These are phyloP conservation scores for Apantesis nais DNA, from an alignment of 2,888 invertebrate species.

Conservation along the genomic window DNA sequence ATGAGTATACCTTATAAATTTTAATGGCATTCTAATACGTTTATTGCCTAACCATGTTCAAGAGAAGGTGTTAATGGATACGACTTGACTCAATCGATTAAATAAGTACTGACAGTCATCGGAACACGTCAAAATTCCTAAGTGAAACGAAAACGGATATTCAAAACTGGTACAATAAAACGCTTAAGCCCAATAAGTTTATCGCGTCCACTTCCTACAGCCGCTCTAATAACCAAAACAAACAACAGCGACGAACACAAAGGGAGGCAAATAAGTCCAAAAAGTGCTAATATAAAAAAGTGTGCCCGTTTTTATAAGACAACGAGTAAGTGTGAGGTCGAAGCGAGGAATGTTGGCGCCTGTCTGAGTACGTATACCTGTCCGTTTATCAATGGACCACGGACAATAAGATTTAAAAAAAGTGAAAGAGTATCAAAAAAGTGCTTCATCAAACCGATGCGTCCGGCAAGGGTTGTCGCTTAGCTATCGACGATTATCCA, in stretches of 20 bases:
- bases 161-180: constrained; percentile 83
- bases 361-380: constrained; percentile 86
- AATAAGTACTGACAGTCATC: constrained; percentile 52
- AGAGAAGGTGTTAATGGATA: constrained; percentile 71
- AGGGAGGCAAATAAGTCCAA: constrained; percentile 81
- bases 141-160: constrained; percentile 76
- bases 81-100: constrained; percentile 57
- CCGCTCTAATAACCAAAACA: constrained; percentile 83
- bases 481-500: constrained; percentile 47
- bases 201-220: constrained; percentile 83
- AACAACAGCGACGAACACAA: constrained; percentile 80
- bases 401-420: constrained; percentile 74
- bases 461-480: constrained; percentile 81
- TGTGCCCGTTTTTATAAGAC: constrained; percentile 82
- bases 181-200: constrained; percentile 82
- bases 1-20: constrained; percentile 40
- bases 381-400: constrained; percentile 84
- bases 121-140: constrained; percentile 53
- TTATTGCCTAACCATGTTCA: constrained; percentile 39
- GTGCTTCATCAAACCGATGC: constrained; percentile 82
- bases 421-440: constrained; percentile 78
- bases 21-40: constrained; percentile 48
- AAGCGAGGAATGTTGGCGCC: constrained; percentile 85
- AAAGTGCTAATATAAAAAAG: constrained; percentile 84
- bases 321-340: constrained; percentile 85